A percentile compares a stretch with the other conserved stretches of the same genome.
Evolutionary conservation across 1,140 invertebrate genomes (phyloP).

Genomic region (Euschistus heros): DNA sequence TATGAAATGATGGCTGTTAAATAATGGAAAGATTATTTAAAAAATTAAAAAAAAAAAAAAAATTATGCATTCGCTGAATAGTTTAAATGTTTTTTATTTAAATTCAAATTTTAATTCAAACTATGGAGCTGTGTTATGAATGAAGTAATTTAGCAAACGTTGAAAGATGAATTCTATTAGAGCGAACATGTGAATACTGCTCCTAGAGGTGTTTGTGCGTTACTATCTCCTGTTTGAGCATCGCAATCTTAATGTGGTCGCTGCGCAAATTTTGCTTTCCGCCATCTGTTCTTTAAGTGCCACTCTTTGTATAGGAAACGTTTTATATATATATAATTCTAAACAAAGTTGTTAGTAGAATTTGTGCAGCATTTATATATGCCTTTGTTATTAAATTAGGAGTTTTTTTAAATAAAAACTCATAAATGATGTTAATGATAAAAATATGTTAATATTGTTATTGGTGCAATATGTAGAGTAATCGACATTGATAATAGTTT

Average conservation of each 20-base stretch:
- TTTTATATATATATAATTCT: constrained; percentile 1
- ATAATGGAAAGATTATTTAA: neutral
- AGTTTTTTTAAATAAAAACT: neutral
- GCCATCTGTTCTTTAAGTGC: constrained; percentile 13
- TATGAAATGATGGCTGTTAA: constrained; percentile 1
- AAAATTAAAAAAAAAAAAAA: neutral
- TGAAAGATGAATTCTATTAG: neutral
- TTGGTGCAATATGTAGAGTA: constrained; percentile 1
- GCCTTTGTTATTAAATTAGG: constrained; percentile 8
- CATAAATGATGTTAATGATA: neutral
- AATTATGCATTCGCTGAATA: neutral
- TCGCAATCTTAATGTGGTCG: neutral
- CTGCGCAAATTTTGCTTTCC: constrained; percentile 5
- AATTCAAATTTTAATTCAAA: neutral
- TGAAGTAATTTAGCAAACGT: neutral
- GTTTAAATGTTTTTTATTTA: neutral
- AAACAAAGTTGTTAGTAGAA: constrained; percentile 1
- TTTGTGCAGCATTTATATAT: constrained; percentile 1
- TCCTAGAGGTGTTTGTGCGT: neutral
- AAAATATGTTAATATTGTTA: neutral
- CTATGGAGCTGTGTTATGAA: neutral
- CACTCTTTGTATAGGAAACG: neutral
- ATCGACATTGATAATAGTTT: neutral
- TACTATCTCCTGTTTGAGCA: neutral
- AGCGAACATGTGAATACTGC: neutral